Evolutionary conservation across 2,797 vertebrate genomes (phyloP).

Genomic region (Myotis planiceps): DNA sequence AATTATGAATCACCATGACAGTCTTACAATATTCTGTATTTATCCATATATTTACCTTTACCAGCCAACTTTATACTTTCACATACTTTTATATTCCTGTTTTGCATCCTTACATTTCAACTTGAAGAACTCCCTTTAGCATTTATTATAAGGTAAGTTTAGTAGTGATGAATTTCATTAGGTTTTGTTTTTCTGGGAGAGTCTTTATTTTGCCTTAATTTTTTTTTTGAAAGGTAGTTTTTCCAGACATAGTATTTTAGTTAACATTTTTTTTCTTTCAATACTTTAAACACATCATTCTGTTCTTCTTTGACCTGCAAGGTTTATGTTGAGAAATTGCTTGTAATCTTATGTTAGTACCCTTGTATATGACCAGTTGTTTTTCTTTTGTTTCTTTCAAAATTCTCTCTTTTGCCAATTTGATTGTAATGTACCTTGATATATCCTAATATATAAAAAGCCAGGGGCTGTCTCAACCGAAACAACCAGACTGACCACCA

Average conservation of each 20-base stretch:
- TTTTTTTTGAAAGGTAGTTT: not conserved
- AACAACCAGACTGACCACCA: too few relatives aligned
- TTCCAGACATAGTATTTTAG: not conserved
- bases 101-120: not conserved
- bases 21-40: not conserved
- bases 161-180: not conserved
- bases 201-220: not conserved
- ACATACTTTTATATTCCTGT: not conserved
- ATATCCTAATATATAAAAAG: too few relatives aligned
- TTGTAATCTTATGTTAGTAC: not conserved
- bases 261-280: not conserved
- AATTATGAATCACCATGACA: not conserved
- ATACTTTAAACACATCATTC: not conserved
- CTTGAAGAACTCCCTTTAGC: not conserved
- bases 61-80: not conserved
- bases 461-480: too few relatives aligned
- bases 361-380: not conserved
- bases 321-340: not conserved
- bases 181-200: not conserved
- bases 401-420: not conserved
- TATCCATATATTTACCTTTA: not conserved
- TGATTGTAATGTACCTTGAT: not conserved
- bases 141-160: not conserved
- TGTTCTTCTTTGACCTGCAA: not conserved
- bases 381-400: not conserved